Percentiles rank a stretch among this genome's conserved stretches.
Evolutionary conservation across 2,888 invertebrate genomes (phyloP).

Genomic region (Ashinkailepas kermadecensis): DNA sequence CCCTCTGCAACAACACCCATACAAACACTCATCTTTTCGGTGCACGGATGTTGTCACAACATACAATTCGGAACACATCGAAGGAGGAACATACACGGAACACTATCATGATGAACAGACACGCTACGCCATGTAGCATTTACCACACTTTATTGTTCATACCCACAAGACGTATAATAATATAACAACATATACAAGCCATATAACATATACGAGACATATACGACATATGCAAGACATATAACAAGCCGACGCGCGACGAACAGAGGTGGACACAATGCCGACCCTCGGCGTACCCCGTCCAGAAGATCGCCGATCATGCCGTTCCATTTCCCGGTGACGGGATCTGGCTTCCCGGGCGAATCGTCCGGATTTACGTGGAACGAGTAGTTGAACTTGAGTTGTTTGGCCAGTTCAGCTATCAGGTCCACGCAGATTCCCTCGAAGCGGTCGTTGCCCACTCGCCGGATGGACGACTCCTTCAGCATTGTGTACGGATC

Average conservation of each 20-base stretch:
- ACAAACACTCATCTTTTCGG: background rate
- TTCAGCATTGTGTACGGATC: conserved; percentile 85
- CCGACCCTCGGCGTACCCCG: conserved; percentile 28
- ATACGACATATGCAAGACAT: too few species aligned
- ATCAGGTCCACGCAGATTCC: conserved; percentile 44
- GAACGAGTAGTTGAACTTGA: conserved; percentile 10
- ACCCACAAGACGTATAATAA: too few species aligned
- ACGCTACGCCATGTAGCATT: too few species aligned
- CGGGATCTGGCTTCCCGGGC: conserved; percentile 32
- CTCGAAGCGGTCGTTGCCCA: conserved; percentile 75
- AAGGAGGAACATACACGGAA: too few species aligned
- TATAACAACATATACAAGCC: too few species aligned
- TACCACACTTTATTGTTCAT: too few species aligned
- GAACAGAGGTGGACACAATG: too few species aligned
- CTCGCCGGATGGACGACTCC: conserved; percentile 60
- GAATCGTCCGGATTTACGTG: conserved; percentile 32
- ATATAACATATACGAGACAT: too few species aligned
- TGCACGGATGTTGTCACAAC: too few species aligned
- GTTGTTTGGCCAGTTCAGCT: background rate
- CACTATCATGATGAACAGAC: too few species aligned
- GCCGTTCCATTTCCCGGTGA: conserved; percentile 34
- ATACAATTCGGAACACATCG: too few species aligned
- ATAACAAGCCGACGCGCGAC: too few species aligned
- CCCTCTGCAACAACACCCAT: conserved; percentile 38
- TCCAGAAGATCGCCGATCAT: conserved; percentile 35